Evolutionary conservation across 2,888 invertebrate genomes (phyloP), one percentile per base, ranked within the genome.

Genomic region (Brenthis daphne): DNA sequence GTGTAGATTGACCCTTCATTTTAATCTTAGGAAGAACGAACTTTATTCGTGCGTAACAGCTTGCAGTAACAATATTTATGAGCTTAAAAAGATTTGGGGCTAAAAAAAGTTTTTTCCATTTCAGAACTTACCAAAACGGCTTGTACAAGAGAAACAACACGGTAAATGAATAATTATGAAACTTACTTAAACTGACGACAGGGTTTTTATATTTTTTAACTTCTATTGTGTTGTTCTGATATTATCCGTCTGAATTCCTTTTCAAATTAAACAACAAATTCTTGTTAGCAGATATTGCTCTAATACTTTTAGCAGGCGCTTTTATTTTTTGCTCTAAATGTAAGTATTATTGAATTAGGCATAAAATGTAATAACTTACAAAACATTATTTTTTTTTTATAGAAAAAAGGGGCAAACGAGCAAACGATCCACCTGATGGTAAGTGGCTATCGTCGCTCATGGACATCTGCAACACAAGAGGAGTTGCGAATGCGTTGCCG

Each of bases 41-140:
- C 79, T 81, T 80, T 80, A 82, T 76, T 80, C 90, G 90, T 90
- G 92, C 92, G 91, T 87, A 92, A 90, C 92, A 92, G 89, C 89
- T 90, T 89, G 90, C 85, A 78, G 81, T 84, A 84, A 86, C 90
- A 88, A 88, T 91, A 92, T 92, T 92, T 92, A 92, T 89, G 84
- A 81, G 68, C 65, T 71, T 63, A 68, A 81, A 82, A 82, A 87
- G 88, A 90, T 90, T 89, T 86, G 74, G 82, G 84, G 84, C 85
- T 86, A 86, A 87, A 85, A 89, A 88, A 91, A 91, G 82, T 90
- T 92, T 91, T 91, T 89, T 88, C 88, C 90, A 91, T 90, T 90
- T 87, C 83, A 76, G 81, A 90, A 90, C 74, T 76, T 75, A 69
- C 55, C 61, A 64, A 70, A 75, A 77, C 66, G 68, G 68, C 69